Base-by-base conservation (phyloP, 1,140 invertebrate genomes). In the Philotrypesis tridentata region DNA sequence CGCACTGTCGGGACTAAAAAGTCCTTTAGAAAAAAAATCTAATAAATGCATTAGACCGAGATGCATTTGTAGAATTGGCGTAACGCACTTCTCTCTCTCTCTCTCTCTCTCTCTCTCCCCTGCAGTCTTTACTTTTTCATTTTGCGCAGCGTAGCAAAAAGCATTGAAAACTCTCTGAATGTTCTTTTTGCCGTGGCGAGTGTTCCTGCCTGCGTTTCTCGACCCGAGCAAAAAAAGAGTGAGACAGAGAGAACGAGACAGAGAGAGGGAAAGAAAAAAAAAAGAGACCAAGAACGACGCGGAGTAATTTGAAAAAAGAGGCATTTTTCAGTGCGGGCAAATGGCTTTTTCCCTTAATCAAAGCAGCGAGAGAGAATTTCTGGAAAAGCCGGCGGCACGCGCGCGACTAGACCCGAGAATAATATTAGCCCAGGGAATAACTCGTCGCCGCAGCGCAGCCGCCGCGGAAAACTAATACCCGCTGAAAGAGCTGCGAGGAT, bases 391-490 rank as follows among this genome's bases (percentile, higher is more conserved):
- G 29, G n/a, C 29, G 61, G 5, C 11, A 75, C 21, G 48, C 14
- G 6, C 31, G 17, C 65, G 37, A 37, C 31, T 23, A 71, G 23
- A 79, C 33, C 48, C 31, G 31, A 63, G 33, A 72, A 80, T 80
- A 80, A 73, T 73, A 80, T 80, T 80, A 80, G 31, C n/a, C 31
- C 40, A 2, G 75, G 67, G 14, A 78, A n/a, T n/a, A 76, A 55
- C 43, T 48, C 43, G 17, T 9, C 43, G 43, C 43, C 5, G 17
- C 3, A 17, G 63, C 63, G 63, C 8, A 31, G 29, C 0, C 5
- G 71, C n/a, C 60, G 48, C 33, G 43, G 48, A 12, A 79, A 79
- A 23, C 43, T 79, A 55, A 71, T 71, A 71, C 43, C 25, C 7
- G 27, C 17, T 33, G 48, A 71, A 70, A 79, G 65, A 70, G 65